phyloP scores from a whole-genome alignment of 1,140 invertebrate species.

The Heliconius melpomene region DNA sequence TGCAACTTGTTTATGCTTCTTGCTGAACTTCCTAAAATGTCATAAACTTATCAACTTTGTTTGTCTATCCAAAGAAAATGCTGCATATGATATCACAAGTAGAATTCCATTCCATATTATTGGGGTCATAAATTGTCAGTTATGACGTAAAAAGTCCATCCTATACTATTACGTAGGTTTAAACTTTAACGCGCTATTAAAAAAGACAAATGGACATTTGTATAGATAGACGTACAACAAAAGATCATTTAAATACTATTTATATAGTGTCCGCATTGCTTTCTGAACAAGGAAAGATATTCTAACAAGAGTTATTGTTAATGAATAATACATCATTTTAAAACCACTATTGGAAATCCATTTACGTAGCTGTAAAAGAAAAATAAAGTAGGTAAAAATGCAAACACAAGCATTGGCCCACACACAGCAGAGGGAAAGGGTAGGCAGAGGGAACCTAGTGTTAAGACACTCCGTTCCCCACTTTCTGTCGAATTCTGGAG shows the following conservation, averaged over 20 bases:
- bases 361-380: not conserved
- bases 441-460: too few species aligned
- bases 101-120: too few species aligned
- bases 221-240: not conserved
- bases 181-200: not conserved
- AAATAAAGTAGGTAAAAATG: too few species aligned
- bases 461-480: too few species aligned
- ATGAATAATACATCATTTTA: not conserved
- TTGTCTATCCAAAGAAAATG: too few species aligned
- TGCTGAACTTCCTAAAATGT: too few species aligned
- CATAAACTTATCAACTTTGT: too few species aligned
- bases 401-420: too few species aligned
- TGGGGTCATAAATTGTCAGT: not conserved
- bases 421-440: too few species aligned
- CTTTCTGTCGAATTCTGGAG: too few species aligned
- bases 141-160: not conserved
- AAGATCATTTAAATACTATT: not conserved
- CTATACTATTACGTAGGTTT: not conserved
- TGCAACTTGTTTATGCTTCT: too few species aligned
- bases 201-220: not conserved
- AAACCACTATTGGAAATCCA: not conserved
- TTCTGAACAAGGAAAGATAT: not conserved
- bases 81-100: too few species aligned
- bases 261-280: not conserved
- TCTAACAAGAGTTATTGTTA: not conserved